Evolutionary conservation across 2,113 vertebrate genomes (phyloP).

Genomic region (Mobula hypostoma): DNA sequence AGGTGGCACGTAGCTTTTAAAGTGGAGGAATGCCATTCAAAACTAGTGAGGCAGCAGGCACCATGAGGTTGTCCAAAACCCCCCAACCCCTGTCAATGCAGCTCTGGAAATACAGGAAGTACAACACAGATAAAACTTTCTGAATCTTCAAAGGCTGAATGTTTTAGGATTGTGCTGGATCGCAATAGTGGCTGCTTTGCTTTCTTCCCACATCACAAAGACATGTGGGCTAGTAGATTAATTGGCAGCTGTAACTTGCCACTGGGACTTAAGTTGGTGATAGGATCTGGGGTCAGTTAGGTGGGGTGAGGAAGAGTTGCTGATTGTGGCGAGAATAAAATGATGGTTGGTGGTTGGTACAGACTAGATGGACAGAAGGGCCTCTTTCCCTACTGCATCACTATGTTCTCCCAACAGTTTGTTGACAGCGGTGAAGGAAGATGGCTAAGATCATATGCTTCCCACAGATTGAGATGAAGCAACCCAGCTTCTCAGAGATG

Average conservation of each 20-base stretch:
- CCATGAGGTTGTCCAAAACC: neutral
- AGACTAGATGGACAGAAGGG: no score
- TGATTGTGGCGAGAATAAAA: no score
- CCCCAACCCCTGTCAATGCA: neutral
- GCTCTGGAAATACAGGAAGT: neutral
- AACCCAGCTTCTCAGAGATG: neutral
- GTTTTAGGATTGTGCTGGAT: neutral
- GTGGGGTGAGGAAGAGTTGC: no score
- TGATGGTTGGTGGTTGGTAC: no score
- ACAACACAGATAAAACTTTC: neutral
- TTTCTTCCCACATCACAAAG: no score
- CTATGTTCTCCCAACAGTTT: neutral
- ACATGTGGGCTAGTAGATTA: no score
- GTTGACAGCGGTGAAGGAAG: neutral
- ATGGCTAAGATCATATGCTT: neutral
- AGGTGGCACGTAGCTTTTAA: neutral
- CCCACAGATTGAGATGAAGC: neutral
- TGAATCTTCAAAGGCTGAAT: neutral
- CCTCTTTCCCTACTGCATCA: no score
- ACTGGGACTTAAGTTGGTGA: no score
- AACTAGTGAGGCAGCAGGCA: neutral
- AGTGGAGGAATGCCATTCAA: neutral
- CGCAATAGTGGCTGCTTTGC: no score
- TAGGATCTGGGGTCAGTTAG: no score
- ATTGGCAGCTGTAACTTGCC: no score